Evolutionary conservation across 2,888 invertebrate species (phyloP), one percentile per base, ranked within the genome.

Genomic region (Mermis nigrescens): DNA sequence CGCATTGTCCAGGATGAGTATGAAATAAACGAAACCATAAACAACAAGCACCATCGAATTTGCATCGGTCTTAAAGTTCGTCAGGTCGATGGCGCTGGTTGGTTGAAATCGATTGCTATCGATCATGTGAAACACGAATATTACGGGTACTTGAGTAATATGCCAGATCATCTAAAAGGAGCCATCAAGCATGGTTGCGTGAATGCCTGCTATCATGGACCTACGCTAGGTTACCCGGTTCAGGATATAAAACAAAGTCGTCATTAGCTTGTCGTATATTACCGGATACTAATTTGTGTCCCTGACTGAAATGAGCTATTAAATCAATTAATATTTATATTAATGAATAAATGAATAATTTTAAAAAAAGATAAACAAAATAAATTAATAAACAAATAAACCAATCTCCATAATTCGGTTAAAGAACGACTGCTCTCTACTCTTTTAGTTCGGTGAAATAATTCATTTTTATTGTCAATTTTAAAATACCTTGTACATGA

Each of bases 191-290:
- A 67, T 58, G 71, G 72, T 19, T 66, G 68, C 55, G 29, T 59
- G 19, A 66, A 66, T 57, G 85, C 84, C 0, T 73, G 90, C 3
- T 70, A 78, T 55, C 81, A 83, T 72, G 98, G 98, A 15, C 89
- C 92, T 0, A 81, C 86, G 68, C 77, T 92, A 27, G 83, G 84
- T 31, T 89, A 83, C 66, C 87, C 86, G 59, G 84, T 88, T 1
- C 31, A 31, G 48, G 61, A 55, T 2, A 48, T n/a, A 48, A 48
- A 12, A 24, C 19, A 7, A 48, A n/a, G 24, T n/a, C 4, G 19
- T 48, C 24, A 24, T n/a, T n/a, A 48, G 12, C 24, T 24, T 48
- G 24, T 7, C 48, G 48, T n/a, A n/a, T n/a, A n/a, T n/a, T n/a
- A n/a, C n/a, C n/a, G n/a, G n/a, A n/a, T n/a, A n/a, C n/a, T n/a